Evolutionary conservation across 2,797 vertebrate species (phyloP).

Genomic region (Parotocinclus haroldoi): DNA sequence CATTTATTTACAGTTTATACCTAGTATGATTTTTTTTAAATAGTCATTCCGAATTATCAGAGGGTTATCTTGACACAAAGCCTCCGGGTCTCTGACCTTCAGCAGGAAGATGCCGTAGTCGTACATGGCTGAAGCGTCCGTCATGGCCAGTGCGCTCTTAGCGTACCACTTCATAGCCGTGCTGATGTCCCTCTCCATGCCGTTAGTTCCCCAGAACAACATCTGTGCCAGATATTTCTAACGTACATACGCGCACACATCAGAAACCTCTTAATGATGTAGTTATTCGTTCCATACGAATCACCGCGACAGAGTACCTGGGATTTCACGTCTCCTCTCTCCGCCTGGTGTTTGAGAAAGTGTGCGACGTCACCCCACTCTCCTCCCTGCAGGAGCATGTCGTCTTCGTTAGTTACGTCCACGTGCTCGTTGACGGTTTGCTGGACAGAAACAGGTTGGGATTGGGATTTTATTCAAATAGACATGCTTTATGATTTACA

Average conservation of each 20-base stretch:
- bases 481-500: too few species aligned
- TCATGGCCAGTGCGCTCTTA: conserved; percentile 81
- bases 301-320: conserved; percentile 79
- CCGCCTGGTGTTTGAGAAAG: conserved; percentile 83
- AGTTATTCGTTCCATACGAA: background rate
- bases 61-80: background rate
- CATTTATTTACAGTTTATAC: too few species aligned
- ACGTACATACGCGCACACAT: conserved; percentile 3
- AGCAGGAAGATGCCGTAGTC: conserved; percentile 87
- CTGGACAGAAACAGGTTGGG: conserved; percentile 34
- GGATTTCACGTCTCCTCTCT: conserved; percentile 76
- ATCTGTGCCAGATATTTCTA: conserved; percentile 83
- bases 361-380: conserved; percentile 77
- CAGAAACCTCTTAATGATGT: background rate
- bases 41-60: background rate
- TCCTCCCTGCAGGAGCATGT: conserved; percentile 72
- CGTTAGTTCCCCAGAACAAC: conserved; percentile 86
- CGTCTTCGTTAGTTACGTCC: conserved; percentile 74
- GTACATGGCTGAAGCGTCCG: conserved; percentile 79
- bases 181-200: conserved; percentile 79
- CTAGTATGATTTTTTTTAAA: background rate
- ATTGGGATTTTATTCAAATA: background rate
- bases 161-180: conserved; percentile 82
- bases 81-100: conserved; percentile 72
- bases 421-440: conserved; percentile 79